Base-by-base conservation (phyloP, 1,140 invertebrate genomes). In the Ridgeia piscesae region DNA sequence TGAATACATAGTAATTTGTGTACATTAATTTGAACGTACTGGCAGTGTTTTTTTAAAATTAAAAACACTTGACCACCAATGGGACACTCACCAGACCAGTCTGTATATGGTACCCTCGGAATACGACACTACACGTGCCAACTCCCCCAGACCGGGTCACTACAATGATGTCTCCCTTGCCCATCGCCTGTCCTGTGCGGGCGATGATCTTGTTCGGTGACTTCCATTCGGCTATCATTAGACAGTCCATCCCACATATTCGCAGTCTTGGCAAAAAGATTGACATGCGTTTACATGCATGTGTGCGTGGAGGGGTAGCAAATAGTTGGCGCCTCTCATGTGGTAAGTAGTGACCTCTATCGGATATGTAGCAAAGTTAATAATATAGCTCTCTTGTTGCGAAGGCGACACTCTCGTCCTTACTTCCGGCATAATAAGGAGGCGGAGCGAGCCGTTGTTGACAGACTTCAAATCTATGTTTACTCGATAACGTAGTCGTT, bases 221-320 rank as follows among this genome's bases (percentile, higher is more conserved):
- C 95, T 99, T 99, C 99, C 99, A 99, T 97, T 99, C 99, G 0
- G 98, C 98, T 88, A 98, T 98, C 90, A 99, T 96, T 1, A 99
- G 95, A 95, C 99, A 99, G 94, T 99, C 99, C 94, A 98, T 98
- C 0, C 98, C 98, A 96, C 99, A 99, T 94, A 99, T 99, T 94
- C 97, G 97, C 0, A 99, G 95, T 93, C 98, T 98, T 98, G 93
- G 35, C 95, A 21, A 90, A 90, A 77, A n/a, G n/a, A n/a, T n/a
- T n/a, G n/a, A n/a, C n/a, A n/a, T n/a, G n/a, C n/a, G n/a, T n/a
- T n/a, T n/a, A n/a, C n/a, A n/a, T n/a, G n/a, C n/a, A n/a, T n/a
- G n/a, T n/a, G n/a, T n/a, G n/a, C n/a, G n/a, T n/a, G n/a, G n/a
- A n/a, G n/a, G n/a, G n/a, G n/a, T n/a, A n/a, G n/a, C n/a, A n/a